Conservation (phyloP, 2,113 vertebrate genomes). For the Pituophis catenifer region DNA sequence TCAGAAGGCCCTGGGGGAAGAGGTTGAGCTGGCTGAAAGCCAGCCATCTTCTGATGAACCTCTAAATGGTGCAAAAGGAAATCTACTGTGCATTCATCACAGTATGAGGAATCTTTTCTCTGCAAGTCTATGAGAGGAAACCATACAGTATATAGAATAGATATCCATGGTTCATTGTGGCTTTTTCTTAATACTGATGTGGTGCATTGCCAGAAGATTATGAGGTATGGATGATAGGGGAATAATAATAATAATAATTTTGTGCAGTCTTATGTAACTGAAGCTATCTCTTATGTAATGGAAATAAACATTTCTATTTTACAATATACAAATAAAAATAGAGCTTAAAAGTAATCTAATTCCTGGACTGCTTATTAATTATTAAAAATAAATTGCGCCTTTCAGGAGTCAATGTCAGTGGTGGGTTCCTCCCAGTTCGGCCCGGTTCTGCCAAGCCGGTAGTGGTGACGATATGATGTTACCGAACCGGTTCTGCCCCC, state of each 20-base stretch:
- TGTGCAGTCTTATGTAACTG: neutral
- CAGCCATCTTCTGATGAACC: slow-evolving; percentile 43
- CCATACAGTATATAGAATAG: neutral
- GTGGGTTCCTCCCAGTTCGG: too few species aligned
- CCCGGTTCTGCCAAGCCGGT: too few species aligned
- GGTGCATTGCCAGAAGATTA: neutral
- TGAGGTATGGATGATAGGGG: neutral
- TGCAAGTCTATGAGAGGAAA: neutral
- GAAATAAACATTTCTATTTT: neutral
- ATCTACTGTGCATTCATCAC: slow-evolving; percentile 4
- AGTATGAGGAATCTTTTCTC: neutral
- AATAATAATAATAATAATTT: neutral
- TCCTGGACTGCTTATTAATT: neutral
- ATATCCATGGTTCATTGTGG: neutral
- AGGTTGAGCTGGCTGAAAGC: slow-evolving; percentile 42
- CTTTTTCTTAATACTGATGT: neutral
- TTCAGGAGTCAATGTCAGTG: neutral
- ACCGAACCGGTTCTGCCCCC: too few species aligned
- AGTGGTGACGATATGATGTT: too few species aligned
- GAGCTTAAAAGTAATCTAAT: neutral
- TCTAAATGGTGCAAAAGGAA: slow-evolving; percentile 1
- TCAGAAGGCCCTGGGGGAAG: slow-evolving; percentile 53
- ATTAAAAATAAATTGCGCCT: neutral
- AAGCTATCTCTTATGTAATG: neutral
- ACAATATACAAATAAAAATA: neutral